Evolutionary conservation across 2,113 vertebrate genomes (phyloP).

Genomic region (Oostethus manadensis): DNA sequence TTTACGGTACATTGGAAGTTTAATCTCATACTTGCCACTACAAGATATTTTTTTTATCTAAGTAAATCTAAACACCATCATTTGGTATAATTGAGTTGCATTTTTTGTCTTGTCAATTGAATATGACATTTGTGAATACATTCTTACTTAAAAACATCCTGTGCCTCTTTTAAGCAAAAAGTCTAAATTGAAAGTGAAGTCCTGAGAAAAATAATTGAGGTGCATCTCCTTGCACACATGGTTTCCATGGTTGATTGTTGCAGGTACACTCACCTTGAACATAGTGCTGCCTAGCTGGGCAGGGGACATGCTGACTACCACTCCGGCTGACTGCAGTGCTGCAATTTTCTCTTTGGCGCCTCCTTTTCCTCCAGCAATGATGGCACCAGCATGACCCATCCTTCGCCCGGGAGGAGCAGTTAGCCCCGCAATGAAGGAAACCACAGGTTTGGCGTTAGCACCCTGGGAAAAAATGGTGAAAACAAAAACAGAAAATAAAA

Average conservation of each 20-base stretch:
- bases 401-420: slow-evolving; percentile 92
- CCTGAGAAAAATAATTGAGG: too few relatives aligned
- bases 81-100: too few relatives aligned
- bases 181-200: too few relatives aligned
- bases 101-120: too few relatives aligned
- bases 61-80: neutral
- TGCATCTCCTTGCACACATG: too few relatives aligned
- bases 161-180: too few relatives aligned
- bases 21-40: slow-evolving; percentile 6
- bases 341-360: slow-evolving; percentile 97
- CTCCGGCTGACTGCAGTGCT: slow-evolving; percentile 89
- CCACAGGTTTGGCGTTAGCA: slow-evolving; percentile 86
- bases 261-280: slow-evolving; percentile 79
- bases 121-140: too few relatives aligned
- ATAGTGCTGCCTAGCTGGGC: slow-evolving; percentile 96
- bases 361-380: slow-evolving; percentile 96
- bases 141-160: too few relatives aligned
- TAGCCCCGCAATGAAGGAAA: slow-evolving; percentile 96
- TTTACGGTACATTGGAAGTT: slow-evolving; percentile 42
- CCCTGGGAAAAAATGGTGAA: slow-evolving; percentile 70
- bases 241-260: neutral
- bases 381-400: slow-evolving; percentile 96
- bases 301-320: slow-evolving; percentile 95
- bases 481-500: slow-evolving; percentile 8
- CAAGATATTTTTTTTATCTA: neutral